phyloP scores from a whole-genome alignment of 2,113 vertebrate genomes.

The Coregonus clupeaformis region DNA sequence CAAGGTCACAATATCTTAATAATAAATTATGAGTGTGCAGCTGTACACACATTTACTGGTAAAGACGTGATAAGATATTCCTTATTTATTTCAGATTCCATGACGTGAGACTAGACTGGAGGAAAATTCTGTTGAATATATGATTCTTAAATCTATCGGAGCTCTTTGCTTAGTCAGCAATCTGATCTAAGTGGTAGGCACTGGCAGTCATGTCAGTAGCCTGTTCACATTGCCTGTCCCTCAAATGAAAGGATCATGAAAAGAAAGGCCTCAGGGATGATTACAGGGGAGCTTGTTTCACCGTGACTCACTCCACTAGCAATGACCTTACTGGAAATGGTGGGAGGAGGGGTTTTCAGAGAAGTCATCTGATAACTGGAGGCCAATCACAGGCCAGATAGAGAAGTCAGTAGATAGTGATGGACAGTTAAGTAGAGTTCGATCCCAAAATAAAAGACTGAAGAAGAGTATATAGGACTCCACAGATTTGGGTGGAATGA shows the following conservation, averaged over 20 bases:
- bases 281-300: conserved; percentile 95
- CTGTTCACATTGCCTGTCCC: conserved; percentile 62
- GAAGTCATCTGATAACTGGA: conserved; percentile 89
- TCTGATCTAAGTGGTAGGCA: conserved; percentile 44
- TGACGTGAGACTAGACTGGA: conserved; percentile 30
- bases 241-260: conserved; percentile 66
- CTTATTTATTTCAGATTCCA: neutral
- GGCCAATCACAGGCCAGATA: conserved; percentile 85
- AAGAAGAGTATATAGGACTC: neutral
- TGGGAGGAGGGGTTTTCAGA: conserved; percentile 88
- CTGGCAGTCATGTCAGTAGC: conserved; percentile 53
- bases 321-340: conserved; percentile 96
- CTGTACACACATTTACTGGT: no score
- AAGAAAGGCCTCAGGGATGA: conserved; percentile 72
- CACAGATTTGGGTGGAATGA: neutral
- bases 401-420: conserved; percentile 72
- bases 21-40: no score
- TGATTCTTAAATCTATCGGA: conserved; percentile 37
- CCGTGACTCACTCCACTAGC: conserved; percentile 90
- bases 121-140: neutral
- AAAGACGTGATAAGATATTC: no score
- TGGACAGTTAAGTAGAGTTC: conserved; percentile 1
- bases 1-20: no score
- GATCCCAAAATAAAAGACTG: conserved; percentile 27
- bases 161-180: conserved; percentile 60